Evolutionary conservation across 2,113 vertebrate species (phyloP).

Genomic region (Athene noctua): DNA sequence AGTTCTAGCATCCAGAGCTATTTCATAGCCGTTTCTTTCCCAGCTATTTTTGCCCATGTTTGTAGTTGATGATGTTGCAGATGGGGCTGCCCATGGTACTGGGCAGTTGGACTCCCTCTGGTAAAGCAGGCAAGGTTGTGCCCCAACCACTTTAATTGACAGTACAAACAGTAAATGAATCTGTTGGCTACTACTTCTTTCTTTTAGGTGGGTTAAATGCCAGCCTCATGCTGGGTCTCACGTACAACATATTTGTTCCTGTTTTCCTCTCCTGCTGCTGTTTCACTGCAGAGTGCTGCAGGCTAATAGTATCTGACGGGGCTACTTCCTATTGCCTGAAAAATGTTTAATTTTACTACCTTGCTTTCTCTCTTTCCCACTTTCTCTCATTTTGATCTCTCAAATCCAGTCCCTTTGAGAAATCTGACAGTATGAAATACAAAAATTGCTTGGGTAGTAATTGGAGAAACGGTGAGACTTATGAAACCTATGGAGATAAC

Average conservation of each 20-base stretch:
- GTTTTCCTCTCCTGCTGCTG: constrained; percentile 16
- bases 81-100: not conserved
- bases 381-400: constrained; percentile 71
- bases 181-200: not conserved
- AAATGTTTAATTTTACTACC: constrained; percentile 34
- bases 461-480: constrained; percentile 78
- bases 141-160: not conserved
- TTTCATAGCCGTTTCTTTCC: not conserved
- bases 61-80: not conserved
- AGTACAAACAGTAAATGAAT: not conserved
- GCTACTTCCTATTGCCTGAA: constrained; percentile 15
- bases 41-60: not conserved
- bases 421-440: constrained; percentile 81
- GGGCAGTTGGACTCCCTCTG: not conserved
- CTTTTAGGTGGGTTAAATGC: not conserved
- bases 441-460: constrained; percentile 81
- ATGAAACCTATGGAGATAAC: constrained; percentile 79
- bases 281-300: constrained; percentile 19
- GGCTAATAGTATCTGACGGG: constrained; percentile 35
- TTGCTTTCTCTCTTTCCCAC: constrained; percentile 16
- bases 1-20: not conserved
- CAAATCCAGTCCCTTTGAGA: constrained; percentile 74
- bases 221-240: not conserved
- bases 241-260: constrained; percentile 48
- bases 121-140: not conserved